Evolutionary conservation across 2,888 invertebrate species (phyloP).

Genomic region (Erynnis tages): DNA sequence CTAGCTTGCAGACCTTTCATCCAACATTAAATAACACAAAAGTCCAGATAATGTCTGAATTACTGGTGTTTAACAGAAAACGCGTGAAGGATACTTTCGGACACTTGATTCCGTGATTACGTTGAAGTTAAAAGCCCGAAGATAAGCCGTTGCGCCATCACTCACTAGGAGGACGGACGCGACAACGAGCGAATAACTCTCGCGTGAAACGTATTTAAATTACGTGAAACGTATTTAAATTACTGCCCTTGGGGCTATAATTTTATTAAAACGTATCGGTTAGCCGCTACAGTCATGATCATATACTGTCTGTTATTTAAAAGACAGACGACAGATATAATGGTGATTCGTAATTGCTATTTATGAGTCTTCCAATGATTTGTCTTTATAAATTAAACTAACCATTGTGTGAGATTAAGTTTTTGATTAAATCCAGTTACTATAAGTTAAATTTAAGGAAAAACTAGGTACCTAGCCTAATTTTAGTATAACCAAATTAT

Average conservation of each 20-base stretch:
- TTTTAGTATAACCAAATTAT: no score
- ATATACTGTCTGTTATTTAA: slow-evolving; percentile 24
- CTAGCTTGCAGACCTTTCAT: no score
- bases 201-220: slow-evolving; percentile 25
- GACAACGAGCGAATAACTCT: slow-evolving; percentile 23
- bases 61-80: no score
- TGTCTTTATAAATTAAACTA: slow-evolving; percentile 9
- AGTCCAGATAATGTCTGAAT: no score
- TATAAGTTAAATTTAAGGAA: no score
- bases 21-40: no score
- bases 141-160: slow-evolving; percentile 18
- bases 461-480: no score
- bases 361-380: slow-evolving; percentile 16
- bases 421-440: no score
- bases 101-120: no score
- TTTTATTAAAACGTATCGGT: slow-evolving; percentile 23
- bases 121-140: no score
- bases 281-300: slow-evolving; percentile 23
- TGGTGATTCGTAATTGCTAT: slow-evolving; percentile 23
- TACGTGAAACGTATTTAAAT: slow-evolving; percentile 25
- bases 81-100: no score
- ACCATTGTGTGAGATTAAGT: background rate
- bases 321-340: slow-evolving; percentile 21
- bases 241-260: slow-evolving; percentile 19
- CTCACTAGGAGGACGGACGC: slow-evolving; percentile 13